Percentiles rank a stretch among this genome's conserved stretches.
Conservation (phyloP, 2,113 vertebrate genomes). For the Bagarius yarrelli region DNA sequence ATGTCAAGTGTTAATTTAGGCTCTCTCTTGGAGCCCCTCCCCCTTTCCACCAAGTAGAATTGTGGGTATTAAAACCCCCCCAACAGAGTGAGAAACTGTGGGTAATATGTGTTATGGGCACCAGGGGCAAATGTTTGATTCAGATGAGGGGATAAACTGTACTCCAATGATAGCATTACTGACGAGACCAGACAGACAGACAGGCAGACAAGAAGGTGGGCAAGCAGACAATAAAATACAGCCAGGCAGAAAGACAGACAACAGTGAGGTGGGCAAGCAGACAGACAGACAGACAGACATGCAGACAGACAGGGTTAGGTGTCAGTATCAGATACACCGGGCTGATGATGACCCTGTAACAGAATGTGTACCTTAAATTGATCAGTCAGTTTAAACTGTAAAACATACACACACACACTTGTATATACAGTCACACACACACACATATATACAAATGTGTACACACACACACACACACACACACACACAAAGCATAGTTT, state of each 20-base stretch:
- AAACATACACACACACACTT: background rate
- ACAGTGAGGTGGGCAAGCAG: slow-evolving; percentile 59
- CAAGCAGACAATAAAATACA: slow-evolving; percentile 31
- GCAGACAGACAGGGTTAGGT: slow-evolving; percentile 80
- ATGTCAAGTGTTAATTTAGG: slow-evolving; percentile 99
- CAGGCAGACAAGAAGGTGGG: slow-evolving; percentile 49
- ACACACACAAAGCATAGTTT: background rate
- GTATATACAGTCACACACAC: background rate
- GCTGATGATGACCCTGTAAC: background rate
- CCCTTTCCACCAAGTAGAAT: slow-evolving; percentile 27
- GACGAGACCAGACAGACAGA: slow-evolving; percentile 59
- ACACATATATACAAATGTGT: background rate
- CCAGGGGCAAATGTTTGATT: slow-evolving; percentile 90
- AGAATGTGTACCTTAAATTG: too few species aligned
- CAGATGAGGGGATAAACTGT: slow-evolving; percentile 82
- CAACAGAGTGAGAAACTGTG: slow-evolving; percentile 74
- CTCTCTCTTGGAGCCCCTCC: slow-evolving; percentile 59
- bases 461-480: slow-evolving; percentile 1
- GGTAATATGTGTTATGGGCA: slow-evolving; percentile 97
- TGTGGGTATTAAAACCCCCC: slow-evolving; percentile 2
- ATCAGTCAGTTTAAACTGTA: background rate
- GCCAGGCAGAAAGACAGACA: slow-evolving; percentile 62
- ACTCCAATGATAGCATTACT: slow-evolving; percentile 82
- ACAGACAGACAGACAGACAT: slow-evolving; percentile 79
- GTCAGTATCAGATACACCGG: background rate